Evolutionary conservation across 2,888 invertebrate genomes (phyloP).

Genomic region (Cephus nigrinus): DNA sequence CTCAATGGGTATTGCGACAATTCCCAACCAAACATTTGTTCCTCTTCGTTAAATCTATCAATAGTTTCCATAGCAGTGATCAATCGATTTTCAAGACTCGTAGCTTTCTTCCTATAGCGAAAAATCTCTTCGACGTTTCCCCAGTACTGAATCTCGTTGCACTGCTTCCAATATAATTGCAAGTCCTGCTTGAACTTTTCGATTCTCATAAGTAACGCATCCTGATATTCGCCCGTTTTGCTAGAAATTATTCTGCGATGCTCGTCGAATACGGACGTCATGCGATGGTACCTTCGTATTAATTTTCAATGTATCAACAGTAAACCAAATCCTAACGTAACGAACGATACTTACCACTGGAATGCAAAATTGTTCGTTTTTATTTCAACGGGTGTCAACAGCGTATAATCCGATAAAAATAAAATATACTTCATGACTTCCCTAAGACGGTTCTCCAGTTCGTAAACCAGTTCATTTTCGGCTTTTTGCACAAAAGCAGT

Average conservation of each 20-base stretch:
- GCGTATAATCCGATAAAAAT: constrained; percentile 86
- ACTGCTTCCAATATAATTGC: constrained; percentile 81
- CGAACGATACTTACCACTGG: constrained; percentile 73
- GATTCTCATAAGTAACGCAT: constrained; percentile 80
- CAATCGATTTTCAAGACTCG: constrained; percentile 77
- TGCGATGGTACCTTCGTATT: constrained; percentile 72
- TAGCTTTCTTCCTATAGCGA: constrained; percentile 85
- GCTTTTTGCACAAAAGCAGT: constrained; percentile 81
- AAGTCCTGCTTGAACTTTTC: constrained; percentile 86
- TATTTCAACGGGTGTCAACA: constrained; percentile 85
- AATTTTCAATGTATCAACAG: neutral
- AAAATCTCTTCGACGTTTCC: constrained; percentile 86
- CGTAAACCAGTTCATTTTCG: constrained; percentile 75
- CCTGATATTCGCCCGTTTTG: constrained; percentile 89
- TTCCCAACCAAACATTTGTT: constrained; percentile 88
- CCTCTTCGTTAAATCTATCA: constrained; percentile 92
- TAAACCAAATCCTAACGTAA: neutral
- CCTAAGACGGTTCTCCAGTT: constrained; percentile 82
- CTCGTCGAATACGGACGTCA: constrained; percentile 86
- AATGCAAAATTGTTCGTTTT: constrained; percentile 90
- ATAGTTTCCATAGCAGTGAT: constrained; percentile 81
- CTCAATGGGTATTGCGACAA: constrained; percentile 88
- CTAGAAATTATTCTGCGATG: constrained; percentile 82
- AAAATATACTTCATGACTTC: constrained; percentile 79
- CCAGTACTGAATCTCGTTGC: constrained; percentile 87